Evolutionary conservation across 2,888 invertebrate species (phyloP), one percentile per base, ranked within the genome.

Genomic region (Onchidella celtica): DNA sequence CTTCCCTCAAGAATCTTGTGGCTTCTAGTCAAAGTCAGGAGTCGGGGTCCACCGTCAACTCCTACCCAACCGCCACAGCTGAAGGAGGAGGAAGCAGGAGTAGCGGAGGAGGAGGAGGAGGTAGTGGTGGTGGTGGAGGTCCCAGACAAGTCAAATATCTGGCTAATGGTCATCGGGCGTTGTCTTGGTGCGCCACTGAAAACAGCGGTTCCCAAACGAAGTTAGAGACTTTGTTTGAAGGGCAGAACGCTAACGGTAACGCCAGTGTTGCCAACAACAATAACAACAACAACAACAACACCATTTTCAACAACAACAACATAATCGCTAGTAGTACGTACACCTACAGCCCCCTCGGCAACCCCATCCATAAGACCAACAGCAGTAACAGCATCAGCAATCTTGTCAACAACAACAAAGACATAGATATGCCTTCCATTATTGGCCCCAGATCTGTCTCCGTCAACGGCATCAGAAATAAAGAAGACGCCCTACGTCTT

Each of bases 221-320:
- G 61, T 77, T 85, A 65, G 84, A 83, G 47, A 83, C 84, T 1
- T 73, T 84, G 63, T 81, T 81, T 83, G 85, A 85, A 73, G 79
- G 70, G 17, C 69, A 80, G 69, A 76, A 38, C 76, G 32, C 3
- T 63, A 77, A 47, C 38, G 47, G 6, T 76, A n/a, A 29, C 57
- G 14, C n/a, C 6, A n/a, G 2, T 36, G 36, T 14, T 17, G 74
- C 29, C n/a, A 76, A 11, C 29, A 40, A 6, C 24, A 81, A n/a
- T 38, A 47, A 38, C 55, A 57, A 36, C 36, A 24, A 24, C 69
- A 75, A 55, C 69, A 79, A 70, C 70, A 73, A 40, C 68, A 59
- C 9, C 27, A 14, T 34, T 3, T 17, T 9, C 3, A 57, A 47
- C 74, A 47, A 2, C 55, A 57, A 14, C n/a, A 32, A 27, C 59